Percentiles rank a stretch among this genome's conserved stretches.
Conservation (phyloP, 2,888 invertebrate species). For the Rotaria macrura region DNA sequence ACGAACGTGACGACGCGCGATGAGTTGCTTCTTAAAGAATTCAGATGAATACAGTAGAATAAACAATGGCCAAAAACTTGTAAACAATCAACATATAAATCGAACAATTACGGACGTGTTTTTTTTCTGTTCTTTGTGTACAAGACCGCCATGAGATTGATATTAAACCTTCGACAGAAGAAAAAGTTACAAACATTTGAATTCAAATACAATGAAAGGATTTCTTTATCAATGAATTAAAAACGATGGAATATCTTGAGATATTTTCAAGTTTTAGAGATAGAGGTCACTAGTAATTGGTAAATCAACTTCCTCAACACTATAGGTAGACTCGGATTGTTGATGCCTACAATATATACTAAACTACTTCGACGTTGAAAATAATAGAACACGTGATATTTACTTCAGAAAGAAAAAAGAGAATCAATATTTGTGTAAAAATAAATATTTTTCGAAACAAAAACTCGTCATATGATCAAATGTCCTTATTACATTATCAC, state of each 20-base stretch:
- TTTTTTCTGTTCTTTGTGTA: background rate
- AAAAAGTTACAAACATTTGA: background rate
- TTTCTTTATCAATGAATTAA: background rate
- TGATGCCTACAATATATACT: no score
- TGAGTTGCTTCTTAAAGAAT: background rate
- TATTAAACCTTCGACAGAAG: background rate
- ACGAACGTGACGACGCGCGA: background rate
- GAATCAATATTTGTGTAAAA: background rate
- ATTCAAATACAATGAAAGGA: background rate
- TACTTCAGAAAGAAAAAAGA: background rate
- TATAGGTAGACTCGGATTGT: no score
- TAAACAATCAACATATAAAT: background rate
- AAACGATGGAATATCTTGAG: background rate
- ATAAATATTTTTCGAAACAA: background rate
- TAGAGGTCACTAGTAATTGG: background rate
- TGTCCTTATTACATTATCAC: background rate
- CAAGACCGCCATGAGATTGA: background rate
- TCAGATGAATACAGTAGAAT: background rate
- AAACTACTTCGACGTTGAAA: no score
- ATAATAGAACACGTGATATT: background rate
- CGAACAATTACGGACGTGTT: background rate
- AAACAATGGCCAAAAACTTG: background rate
- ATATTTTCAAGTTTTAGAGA: background rate
- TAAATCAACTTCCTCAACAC: no score
- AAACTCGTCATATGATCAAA: background rate